Percentiles rank a stretch among this genome's conserved stretches.
These are phyloP conservation scores for Crocidura indochinensis DNA, from an alignment of 2,797 vertebrate genomes.

Conservation along the genomic window DNA sequence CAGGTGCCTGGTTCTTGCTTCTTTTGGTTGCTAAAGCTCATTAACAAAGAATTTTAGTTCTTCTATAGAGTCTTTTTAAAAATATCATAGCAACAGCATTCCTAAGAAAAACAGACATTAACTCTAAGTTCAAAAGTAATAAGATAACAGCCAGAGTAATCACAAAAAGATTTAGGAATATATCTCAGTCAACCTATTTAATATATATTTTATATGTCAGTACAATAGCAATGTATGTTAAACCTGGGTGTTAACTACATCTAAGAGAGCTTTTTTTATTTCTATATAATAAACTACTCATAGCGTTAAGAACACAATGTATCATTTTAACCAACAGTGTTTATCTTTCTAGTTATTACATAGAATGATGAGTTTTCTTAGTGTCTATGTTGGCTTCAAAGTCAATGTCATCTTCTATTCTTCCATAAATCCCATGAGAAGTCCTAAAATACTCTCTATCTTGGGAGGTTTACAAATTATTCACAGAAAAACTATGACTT, in stretches of 20 bases:
- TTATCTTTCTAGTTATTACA: constrained; percentile 37
- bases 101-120: not conserved
- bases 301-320: not conserved
- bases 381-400: not conserved
- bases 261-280: not conserved
- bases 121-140: constrained; percentile 1
- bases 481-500: constrained; percentile 40
- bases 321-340: not conserved
- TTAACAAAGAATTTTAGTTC: not conserved
- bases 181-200: not conserved
- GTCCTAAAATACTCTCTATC: constrained; percentile 56
- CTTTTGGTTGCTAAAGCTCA: not conserved
- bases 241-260: constrained; percentile 9
- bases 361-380: not conserved
- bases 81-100: not conserved
- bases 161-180: not conserved
- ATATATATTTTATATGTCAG: constrained; percentile 48
- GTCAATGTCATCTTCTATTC: constrained; percentile 4
- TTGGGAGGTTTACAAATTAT: constrained; percentile 56
- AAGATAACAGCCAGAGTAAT: not conserved
- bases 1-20: not conserved
- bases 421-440: constrained; percentile 63
- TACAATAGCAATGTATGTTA: not conserved
- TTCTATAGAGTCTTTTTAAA: not conserved
- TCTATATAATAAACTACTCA: not conserved